Base-by-base conservation (phyloP, 1,140 invertebrate genomes). In the Maniola jurtina region DNA sequence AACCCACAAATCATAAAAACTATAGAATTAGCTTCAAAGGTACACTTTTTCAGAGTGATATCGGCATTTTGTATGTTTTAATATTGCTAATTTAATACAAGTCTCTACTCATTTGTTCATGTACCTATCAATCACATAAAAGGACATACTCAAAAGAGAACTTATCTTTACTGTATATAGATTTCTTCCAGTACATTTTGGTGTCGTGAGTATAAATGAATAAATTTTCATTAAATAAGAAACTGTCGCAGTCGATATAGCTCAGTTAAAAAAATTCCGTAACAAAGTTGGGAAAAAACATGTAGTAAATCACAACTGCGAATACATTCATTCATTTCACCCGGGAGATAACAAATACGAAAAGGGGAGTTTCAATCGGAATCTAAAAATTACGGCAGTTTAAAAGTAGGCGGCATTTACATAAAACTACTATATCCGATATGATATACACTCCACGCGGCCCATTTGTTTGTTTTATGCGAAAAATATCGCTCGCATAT, bases 341-440 rank as follows among this genome's bases (percentile, higher is more conserved):
- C 25, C 48, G 15, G 59, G 68, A 86, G 87, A 88, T 89, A 88
- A 88, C 82, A 87, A 86, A 89, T 88, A 84, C 79, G 69, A 59
- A 63, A 69, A 84, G 84, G 87, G 86, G 87, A 81, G 82, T 81
- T 79, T 70, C 74, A 79, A 88, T 84, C 88, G 86, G 88, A 90
- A 89, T 83, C 77, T 86, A 89, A 90, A 89, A 90, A 90, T 90
- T 90, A 90, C 81, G 83, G 77, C 83, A 89, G 86, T 90, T 90
- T 90, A 90, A 89, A 90, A 90, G 85, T 90, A 89, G 88, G 88
- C 83, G 66, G 55, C 85, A 89, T 90, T 88, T 87, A 84, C 88
- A 90, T 90, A 84, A 85, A 90, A 90, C 85, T 83, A 86, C 85
- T 84, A 86, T 88, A 79, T 80, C 75, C 77, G 79, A 81, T 80